Base-by-base conservation (phyloP, 2,888 invertebrate species). In the Theodoxus fluviatilis region DNA sequence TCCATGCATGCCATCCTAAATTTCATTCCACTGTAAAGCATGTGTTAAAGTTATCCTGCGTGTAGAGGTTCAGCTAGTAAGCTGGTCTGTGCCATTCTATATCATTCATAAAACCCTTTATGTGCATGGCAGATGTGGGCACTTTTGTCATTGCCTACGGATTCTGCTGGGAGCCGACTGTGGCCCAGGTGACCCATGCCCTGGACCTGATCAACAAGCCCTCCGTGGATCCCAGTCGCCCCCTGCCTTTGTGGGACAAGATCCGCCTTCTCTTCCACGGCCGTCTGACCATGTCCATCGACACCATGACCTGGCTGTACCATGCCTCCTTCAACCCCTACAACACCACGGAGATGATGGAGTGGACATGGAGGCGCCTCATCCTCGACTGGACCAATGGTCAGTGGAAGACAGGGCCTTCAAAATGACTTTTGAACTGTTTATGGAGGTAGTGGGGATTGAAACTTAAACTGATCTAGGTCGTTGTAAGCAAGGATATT, bases 291-390 rank as follows among this genome's bases (percentile, higher is more conserved):
- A 92, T 95, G 87, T 92, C 93, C 78, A 93, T 95, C 25, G 92
- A 93, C 80, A 94, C 94, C 84, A 90, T 97, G 86, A 95, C 96
- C 0, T 94, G 97, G 47, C 89, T 98, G 47, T 89, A 99, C 73
- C 98, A 98, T 86, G 98, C 97, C 3, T 98, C 98, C 0, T 90
- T 96, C 15, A 97, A 99, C 89, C 99, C 99, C 0, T 99, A 98
- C 88, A 99, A 99, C 86, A 96, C 96, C 3, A 98, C 98, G 0
- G 99, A 99, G 87, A 95, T 98, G 89, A 97, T 99, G 95, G 98
- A 99, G 87, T 90, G 98, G 75, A 94, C 95, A 0, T 99, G 98
- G 98, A 93, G 92, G 49, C 92, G 95, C 79, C 91, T 97, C 3
- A 93, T 94, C 40, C 92, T 99, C 84, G 96, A 98, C 81, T 98